These are phyloP conservation scores for Exephanes ischioxanthus DNA, from an alignment of 2,888 invertebrate species.

Conservation along the genomic window DNA sequence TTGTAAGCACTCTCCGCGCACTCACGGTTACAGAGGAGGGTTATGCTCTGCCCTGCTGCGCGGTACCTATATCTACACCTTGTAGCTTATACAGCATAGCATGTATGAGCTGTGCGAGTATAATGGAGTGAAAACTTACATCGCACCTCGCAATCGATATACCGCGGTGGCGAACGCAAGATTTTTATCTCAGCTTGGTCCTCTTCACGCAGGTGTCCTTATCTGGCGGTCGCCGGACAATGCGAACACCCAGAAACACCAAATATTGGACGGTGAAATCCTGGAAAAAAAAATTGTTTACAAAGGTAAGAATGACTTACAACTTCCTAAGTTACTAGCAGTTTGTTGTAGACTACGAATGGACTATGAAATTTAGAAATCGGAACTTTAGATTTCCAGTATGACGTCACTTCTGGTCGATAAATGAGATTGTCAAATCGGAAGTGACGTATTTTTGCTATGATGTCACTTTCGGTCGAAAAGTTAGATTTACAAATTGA, in stretches of 20 bases:
- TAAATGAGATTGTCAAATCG: no score
- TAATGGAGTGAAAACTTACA: slow-evolving; percentile 41
- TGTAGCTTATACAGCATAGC: slow-evolving; percentile 30
- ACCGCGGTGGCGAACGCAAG: slow-evolving; percentile 72
- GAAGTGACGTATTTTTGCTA: no score
- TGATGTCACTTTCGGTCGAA: no score
- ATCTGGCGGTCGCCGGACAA: slow-evolving; percentile 71
- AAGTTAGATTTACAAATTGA: no score
- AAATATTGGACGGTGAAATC: slow-evolving; percentile 15
- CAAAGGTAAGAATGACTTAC: background rate
- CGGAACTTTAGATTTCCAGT: no score
- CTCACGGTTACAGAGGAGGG: slow-evolving; percentile 37
- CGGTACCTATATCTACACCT: slow-evolving; percentile 50
- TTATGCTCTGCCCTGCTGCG: slow-evolving; percentile 18
- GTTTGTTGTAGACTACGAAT: no score
- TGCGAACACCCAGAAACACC: slow-evolving; percentile 42
- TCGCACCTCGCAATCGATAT: slow-evolving; percentile 36
- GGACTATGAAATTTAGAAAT: no score
- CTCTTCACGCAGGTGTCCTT: slow-evolving; percentile 80
- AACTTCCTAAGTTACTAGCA: no score
- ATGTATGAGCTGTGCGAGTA: slow-evolving; percentile 26
- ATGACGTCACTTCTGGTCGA: no score
- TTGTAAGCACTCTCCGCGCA: slow-evolving; percentile 58
- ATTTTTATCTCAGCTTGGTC: slow-evolving; percentile 78
- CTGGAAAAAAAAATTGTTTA: background rate